Evolutionary conservation across 2,888 invertebrate species (phyloP), one percentile per base, ranked within the genome.

Genomic region (Aplocera efformata): DNA sequence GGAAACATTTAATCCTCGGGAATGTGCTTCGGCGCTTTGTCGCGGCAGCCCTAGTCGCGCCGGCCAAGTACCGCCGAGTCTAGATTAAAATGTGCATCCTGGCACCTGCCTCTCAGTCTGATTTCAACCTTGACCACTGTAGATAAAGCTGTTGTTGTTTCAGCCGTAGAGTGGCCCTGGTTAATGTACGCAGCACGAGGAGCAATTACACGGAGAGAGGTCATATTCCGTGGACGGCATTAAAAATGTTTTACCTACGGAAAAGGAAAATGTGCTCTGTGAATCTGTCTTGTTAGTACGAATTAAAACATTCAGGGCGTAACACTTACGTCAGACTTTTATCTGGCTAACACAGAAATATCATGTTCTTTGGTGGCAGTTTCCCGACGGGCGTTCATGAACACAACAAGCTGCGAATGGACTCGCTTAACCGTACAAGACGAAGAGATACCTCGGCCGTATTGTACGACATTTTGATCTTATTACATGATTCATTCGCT

Each of bases 1-100:
- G 74, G 71, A 74, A 82, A 75, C 76, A 74, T 79, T 81, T 76
- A 79, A 81, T 78, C 74, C 73, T 70, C 71, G 67, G 64, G 63
- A 69, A 72, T 71, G 74, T 75, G 69, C 68, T 62, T 62, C 50
- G 60, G 59, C 53, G 61, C 73, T 72, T 69, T 75, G 76, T 72
- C 73, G 69, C 56, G 52, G 59, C 55, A 28, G 50, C 57, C 66
- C 72, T 83, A 79, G 79, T 81, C 81, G 74, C 73, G 60, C 60
- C 51, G 53, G 68, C 74, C 76, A 76, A 80, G 63, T 72, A 67
- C 68, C 65, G 63, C 23, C 69, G 3, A 68, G 70, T 72, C 72
- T 69, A 72, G 74, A 80, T 79, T 79, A 74, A 79, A 79, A 75
- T 67, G 69, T 67, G 67, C 67, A 69, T 63, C 63, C 46, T 53